Percentiles rank a stretch among this genome's conserved stretches.
phyloP scores from a whole-genome alignment of 2,888 invertebrate genomes.

The Griposia aprilina region DNA sequence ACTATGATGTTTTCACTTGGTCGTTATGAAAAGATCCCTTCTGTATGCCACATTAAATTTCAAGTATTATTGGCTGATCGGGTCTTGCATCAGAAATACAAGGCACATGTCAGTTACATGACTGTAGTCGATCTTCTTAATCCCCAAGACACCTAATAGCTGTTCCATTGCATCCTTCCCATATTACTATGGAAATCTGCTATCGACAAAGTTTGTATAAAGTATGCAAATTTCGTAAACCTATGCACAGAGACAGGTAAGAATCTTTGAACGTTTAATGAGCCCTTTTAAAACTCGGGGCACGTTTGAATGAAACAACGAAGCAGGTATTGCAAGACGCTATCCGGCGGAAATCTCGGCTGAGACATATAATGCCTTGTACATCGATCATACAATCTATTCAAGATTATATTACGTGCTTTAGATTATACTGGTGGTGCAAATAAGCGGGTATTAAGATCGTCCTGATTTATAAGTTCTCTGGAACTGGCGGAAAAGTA shows the following conservation, averaged over 20 bases:
- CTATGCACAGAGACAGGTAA: conserved; percentile 55
- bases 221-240: conserved; percentile 59
- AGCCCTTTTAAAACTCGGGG: conserved; percentile 81
- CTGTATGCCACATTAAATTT: no score
- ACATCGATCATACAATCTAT: conserved; percentile 60
- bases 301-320: conserved; percentile 81
- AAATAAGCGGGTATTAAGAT: conserved; percentile 32
- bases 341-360: conserved; percentile 83
- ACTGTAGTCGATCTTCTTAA: not conserved
- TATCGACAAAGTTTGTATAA: conserved; percentile 56
- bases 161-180: conserved; percentile 28
- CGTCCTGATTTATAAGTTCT: conserved; percentile 22
- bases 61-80: not conserved
- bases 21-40: not conserved
- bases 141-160: conserved; percentile 1
- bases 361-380: conserved; percentile 73
- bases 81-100: not conserved
- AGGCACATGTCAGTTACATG: not conserved
- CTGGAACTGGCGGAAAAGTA: conserved; percentile 17
- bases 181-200: conserved; percentile 57
- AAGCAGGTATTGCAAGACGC: conserved; percentile 77
- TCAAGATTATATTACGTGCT: conserved; percentile 67
- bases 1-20: not conserved
- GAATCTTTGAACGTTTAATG: conserved; percentile 72
- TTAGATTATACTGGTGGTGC: conserved; percentile 32